A percentile compares a stretch with the other conserved stretches of the same genome.
phyloP scores from a whole-genome alignment of 2,797 vertebrate genomes.

The Pangasius djambal region DNA sequence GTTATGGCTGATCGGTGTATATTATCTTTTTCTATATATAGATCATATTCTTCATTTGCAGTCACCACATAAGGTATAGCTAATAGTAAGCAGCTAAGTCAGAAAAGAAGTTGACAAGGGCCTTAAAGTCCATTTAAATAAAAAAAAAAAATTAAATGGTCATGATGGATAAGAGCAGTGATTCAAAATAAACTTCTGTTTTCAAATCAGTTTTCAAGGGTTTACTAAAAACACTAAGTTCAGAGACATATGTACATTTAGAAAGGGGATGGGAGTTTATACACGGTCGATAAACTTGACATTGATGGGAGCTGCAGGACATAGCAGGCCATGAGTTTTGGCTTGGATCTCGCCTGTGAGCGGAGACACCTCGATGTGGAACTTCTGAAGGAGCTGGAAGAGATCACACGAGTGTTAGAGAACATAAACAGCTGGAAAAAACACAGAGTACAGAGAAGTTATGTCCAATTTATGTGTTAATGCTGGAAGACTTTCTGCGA shows the following conservation, averaged over 20 bases:
- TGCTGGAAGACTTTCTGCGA: background rate
- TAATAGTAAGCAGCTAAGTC: background rate
- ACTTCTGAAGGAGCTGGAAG: constrained; percentile 85
- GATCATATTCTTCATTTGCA: background rate
- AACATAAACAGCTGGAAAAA: background rate
- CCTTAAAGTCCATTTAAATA: background rate
- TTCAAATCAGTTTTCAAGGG: background rate
- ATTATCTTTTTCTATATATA: too few relatives aligned
- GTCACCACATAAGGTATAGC: background rate
- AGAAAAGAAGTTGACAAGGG: background rate
- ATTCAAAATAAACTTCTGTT: background rate
- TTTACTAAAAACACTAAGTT: background rate
- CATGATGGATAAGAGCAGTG: background rate
- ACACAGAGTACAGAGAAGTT: background rate
- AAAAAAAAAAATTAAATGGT: background rate
- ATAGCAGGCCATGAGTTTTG: constrained; percentile 88
- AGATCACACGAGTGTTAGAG: constrained; percentile 44
- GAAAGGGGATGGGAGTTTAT: constrained; percentile 43
- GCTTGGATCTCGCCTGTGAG: constrained; percentile 74
- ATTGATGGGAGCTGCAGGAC: constrained; percentile 79
- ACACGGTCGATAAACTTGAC: constrained; percentile 81
- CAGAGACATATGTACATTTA: background rate
- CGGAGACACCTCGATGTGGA: constrained; percentile 79
- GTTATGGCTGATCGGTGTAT: too few relatives aligned
- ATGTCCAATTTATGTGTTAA: background rate